Base-by-base conservation (phyloP, 2,113 vertebrate species). In the Pluvialis apricaria region DNA sequence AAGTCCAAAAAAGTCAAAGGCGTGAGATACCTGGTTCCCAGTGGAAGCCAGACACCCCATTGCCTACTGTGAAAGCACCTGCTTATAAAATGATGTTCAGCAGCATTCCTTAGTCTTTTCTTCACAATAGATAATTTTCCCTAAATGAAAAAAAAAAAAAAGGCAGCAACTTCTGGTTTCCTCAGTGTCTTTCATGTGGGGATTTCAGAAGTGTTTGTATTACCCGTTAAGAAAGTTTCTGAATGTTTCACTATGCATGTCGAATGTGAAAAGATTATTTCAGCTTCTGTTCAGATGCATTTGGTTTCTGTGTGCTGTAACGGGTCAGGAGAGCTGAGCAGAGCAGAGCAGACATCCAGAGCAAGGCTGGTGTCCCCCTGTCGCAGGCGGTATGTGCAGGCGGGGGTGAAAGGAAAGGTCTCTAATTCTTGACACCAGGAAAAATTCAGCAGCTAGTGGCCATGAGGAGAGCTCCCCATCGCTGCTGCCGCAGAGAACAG, bases 331-430 rank as follows among this genome's bases (percentile, higher is more conserved):
- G 22, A 26, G 11, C 64, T 51, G 40, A 81, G 64, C 40, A 19
- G 40, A 32, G 32, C 64, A 45, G 44, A 71, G 32, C 64, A 57
- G 44, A 71, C 28, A 69, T 73, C 10, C 34, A 28, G 57, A 40
- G 28, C 8, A 55, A 38, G 29, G 36, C 65, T 36, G 49, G 28
- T 38, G 22, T 38, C 44, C 31, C 70, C 22, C 34, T n/a, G 19
- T 14, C 0, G 1, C 13, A 17, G 52, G 52, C 3, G 3, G n/a
- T 31, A 42, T 1, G 0, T 60, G 62, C 42, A 45, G 66, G 25
- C 1, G 2, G 21, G 11, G 9, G 9, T 42, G 54, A 28, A 52
- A 92, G 21, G 47, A 25, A 62, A 57, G 25, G 18, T 66, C 47
- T 82, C 65, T 40, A 28, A 45, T 52, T 82, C 8, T 28, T 57